Percentiles rank a stretch among this genome's conserved stretches.
phyloP scores from a whole-genome alignment of 2,797 vertebrate genomes.

The Helarctos malayanus region DNA sequence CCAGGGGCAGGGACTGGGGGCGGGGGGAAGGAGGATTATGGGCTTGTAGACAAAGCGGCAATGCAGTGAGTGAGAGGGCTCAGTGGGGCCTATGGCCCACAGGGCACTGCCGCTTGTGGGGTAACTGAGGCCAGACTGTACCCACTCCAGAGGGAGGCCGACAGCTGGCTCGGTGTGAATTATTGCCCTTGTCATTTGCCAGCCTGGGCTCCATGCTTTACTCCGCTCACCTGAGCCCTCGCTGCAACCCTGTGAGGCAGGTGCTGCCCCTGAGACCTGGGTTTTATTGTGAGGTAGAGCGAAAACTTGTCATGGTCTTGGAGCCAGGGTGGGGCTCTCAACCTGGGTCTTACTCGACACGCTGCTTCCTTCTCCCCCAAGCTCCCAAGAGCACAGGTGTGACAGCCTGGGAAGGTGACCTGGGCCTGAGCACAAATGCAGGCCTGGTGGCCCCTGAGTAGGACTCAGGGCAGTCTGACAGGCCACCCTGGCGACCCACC shows the following conservation, averaged over 20 bases:
- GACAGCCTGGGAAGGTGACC: neutral
- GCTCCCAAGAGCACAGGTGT: neutral
- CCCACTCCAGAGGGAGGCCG: neutral
- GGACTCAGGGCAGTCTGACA: neutral
- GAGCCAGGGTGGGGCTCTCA: neutral
- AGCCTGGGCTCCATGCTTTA: neutral
- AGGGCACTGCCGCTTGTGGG: neutral
- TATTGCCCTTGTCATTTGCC: neutral
- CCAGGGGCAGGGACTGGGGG: neutral
- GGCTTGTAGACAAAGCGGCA: neutral
- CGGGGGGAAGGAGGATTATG: neutral
- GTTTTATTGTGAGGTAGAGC: neutral
- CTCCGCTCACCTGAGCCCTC: neutral
- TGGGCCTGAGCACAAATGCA: neutral
- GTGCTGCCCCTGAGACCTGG: neutral
- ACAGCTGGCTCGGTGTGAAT: rapidly evolving
- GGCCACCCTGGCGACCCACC: neutral
- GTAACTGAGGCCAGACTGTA: neutral
- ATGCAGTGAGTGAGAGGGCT: neutral
- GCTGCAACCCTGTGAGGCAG: rapidly evolving
- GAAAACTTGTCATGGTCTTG: neutral
- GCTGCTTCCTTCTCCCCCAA: neutral
- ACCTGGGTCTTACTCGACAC: neutral
- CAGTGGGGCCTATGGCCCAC: rapidly evolving
- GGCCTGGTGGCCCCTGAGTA: neutral